These are phyloP conservation scores for Nothoprocta perdicaria DNA, from an alignment of 2,113 vertebrate species.

Conservation along the genomic window DNA sequence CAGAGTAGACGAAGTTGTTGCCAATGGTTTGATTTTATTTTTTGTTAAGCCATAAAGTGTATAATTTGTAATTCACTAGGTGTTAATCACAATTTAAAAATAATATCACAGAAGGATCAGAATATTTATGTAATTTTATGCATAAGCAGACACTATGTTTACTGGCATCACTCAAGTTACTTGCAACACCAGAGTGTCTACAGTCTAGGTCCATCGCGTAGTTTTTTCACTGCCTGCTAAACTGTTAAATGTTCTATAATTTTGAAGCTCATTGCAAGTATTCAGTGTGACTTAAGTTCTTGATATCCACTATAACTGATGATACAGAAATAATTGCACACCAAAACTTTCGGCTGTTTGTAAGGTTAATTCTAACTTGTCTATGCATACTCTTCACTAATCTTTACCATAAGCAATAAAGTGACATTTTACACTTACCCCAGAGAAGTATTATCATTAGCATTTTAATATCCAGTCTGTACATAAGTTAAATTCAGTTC, in stretches of 20 bases:
- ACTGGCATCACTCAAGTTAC: not conserved
- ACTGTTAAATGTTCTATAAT: not conserved
- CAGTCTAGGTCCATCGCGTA: not conserved
- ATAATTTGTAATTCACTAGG: not conserved
- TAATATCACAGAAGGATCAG: too few relatives aligned
- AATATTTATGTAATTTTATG: not conserved
- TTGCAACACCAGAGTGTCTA: not conserved
- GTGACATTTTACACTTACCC: not conserved
- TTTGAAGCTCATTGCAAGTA: not conserved
- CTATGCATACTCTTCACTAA: slow-evolving; percentile 37
- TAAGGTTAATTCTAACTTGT: not conserved
- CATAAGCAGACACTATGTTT: not conserved
- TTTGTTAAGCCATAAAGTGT: not conserved
- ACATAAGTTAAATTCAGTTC: not conserved
- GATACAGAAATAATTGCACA: not conserved
- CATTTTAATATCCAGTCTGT: not conserved
- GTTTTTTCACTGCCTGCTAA: not conserved
- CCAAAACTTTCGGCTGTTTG: not conserved
- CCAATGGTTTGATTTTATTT: not conserved
- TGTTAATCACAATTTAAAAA: not conserved
- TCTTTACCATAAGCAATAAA: slow-evolving; percentile 56
- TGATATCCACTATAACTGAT: not conserved
- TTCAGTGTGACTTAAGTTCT: fast-evolving
- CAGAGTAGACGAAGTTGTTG: not conserved
- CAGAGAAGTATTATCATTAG: not conserved